Percentiles rank a stretch among this genome's conserved stretches.
Evolutionary conservation across 2,797 vertebrate genomes (phyloP).

Genomic region (Clarias fuscus): DNA sequence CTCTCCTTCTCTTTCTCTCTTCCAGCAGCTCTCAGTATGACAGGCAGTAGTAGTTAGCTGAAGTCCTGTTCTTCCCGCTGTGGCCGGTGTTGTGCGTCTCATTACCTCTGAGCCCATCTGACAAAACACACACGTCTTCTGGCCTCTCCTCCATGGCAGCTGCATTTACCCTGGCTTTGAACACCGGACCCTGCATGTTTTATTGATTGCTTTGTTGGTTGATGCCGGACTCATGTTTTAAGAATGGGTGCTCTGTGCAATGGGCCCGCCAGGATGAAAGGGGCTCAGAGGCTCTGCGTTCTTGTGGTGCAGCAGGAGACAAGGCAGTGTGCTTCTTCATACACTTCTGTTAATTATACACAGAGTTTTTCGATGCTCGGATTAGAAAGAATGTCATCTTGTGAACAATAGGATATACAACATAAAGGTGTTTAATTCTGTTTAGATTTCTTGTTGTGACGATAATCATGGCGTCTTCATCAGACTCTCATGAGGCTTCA

Average conservation of each 20-base stretch:
- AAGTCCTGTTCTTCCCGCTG: conserved; percentile 45
- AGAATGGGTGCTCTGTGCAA: conserved; percentile 67
- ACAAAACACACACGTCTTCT: conserved; percentile 65
- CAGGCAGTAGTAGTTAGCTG: conserved; percentile 24
- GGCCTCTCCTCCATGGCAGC: conserved; percentile 66
- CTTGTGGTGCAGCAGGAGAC: conserved; percentile 59
- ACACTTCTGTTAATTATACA: conserved; percentile 44
- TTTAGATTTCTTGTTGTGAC: neutral
- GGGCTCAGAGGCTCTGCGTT: conserved; percentile 47
- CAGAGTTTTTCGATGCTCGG: conserved; percentile 6
- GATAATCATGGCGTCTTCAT: neutral
- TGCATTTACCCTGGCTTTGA: conserved; percentile 80
- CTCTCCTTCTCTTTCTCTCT: conserved; percentile 10
- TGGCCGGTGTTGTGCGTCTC: conserved; percentile 48
- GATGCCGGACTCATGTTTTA: conserved; percentile 77
- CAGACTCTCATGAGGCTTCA: neutral
- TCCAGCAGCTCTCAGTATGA: conserved; percentile 14
- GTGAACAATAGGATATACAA: neutral
- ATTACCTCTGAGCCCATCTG: conserved; percentile 58
- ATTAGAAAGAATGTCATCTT: neutral
- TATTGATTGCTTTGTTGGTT: conserved; percentile 79
- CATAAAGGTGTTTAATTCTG: neutral
- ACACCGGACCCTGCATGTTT: conserved; percentile 72
- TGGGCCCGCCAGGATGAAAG: conserved; percentile 54
- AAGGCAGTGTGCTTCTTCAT: conserved; percentile 64